These are phyloP conservation scores for Bradypodion pumilum DNA, from an alignment of 2,797 vertebrate genomes.

Conservation along the genomic window DNA sequence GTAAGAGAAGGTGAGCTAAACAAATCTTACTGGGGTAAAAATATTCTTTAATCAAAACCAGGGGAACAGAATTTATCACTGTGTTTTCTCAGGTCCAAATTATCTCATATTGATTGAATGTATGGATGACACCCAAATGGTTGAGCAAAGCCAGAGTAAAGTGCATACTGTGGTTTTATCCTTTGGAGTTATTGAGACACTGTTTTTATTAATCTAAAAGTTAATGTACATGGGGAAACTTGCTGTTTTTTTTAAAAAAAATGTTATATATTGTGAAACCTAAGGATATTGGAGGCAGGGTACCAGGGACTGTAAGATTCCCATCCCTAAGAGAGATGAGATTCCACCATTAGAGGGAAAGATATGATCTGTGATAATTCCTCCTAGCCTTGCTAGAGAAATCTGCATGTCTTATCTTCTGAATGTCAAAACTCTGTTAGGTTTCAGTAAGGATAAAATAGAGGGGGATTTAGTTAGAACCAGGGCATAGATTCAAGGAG, in stretches of 20 bases:
- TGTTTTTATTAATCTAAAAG: background rate
- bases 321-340: too few species aligned
- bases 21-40: background rate
- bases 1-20: background rate
- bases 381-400: too few species aligned
- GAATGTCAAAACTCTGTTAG: background rate
- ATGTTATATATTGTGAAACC: too few species aligned
- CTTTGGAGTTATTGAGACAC: background rate
- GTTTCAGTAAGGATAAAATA: background rate
- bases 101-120: background rate
- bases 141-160: background rate
- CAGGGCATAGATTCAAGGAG: too few species aligned
- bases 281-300: too few species aligned
- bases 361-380: background rate
- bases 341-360: too few species aligned
- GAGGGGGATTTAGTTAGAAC: background rate
- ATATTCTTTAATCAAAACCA: conserved; percentile 9
- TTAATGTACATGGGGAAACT: background rate
- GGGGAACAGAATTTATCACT: background rate
- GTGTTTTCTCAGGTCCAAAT: background rate
- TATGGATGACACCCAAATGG: background rate
- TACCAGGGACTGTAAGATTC: too few species aligned
- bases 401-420: background rate
- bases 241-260: too few species aligned
- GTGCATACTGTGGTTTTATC: background rate